These are phyloP conservation scores for Limnephilus lunatus DNA, from an alignment of 2,888 invertebrate species.

Conservation along the genomic window DNA sequence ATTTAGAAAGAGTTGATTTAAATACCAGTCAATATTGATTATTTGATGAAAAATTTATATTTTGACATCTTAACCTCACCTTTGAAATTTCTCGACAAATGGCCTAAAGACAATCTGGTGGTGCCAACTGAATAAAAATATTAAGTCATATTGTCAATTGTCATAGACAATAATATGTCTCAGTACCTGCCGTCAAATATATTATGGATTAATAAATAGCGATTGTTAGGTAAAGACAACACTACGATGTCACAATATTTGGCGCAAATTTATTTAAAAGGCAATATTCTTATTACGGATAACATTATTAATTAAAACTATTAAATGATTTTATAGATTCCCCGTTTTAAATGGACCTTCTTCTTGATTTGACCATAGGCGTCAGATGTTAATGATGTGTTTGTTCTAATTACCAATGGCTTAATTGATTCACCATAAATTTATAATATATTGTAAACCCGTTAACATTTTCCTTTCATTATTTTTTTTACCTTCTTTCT, in stretches of 20 bases:
- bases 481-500: not conserved
- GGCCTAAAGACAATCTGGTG: not conserved
- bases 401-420: not conserved
- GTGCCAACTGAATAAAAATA: not conserved
- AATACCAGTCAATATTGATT: not conserved
- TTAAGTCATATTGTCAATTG: not conserved
- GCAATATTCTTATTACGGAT: not conserved
- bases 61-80: slow-evolving; percentile 49
- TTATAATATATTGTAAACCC: no score
- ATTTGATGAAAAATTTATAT: not conserved
- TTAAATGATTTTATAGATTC: not conserved
- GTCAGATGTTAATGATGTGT: not conserved
- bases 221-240: not conserved
- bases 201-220: not conserved
- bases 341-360: not conserved
- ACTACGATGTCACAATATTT: not conserved
- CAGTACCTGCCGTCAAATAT: not conserved
- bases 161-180: not conserved
- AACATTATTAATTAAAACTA: not conserved
- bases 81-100: slow-evolving; percentile 36
- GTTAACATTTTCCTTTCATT: no score
- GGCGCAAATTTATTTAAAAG: not conserved
- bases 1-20: not conserved
- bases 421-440: no score
- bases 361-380: not conserved